Conservation (phyloP, 2,888 invertebrate genomes). For the Idaea aversata region DNA sequence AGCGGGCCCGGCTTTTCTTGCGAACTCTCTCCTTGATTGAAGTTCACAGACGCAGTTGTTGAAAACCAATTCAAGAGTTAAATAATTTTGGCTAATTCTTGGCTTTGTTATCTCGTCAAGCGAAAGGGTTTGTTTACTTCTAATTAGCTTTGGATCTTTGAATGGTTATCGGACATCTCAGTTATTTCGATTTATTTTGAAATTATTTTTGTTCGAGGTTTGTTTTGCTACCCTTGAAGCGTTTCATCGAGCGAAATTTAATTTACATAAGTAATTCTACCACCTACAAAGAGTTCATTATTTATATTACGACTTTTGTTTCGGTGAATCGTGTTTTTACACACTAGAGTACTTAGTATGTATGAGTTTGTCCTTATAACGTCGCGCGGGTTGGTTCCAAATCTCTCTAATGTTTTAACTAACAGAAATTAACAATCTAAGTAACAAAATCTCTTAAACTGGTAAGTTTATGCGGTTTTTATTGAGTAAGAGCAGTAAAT, state of each 20-base stretch:
- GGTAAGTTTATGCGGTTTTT: neutral
- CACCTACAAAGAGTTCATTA: constrained; percentile 15
- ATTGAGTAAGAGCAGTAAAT: neutral
- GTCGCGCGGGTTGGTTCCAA: too few relatives aligned
- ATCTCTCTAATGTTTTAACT: too few relatives aligned
- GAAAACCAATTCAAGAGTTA: constrained; percentile 60
- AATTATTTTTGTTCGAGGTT: constrained; percentile 4
- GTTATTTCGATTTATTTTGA: constrained; percentile 10
- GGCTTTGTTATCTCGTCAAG: constrained; percentile 40
- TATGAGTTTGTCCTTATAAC: too few relatives aligned
- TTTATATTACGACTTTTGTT: neutral
- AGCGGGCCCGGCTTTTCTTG: constrained; percentile 60
- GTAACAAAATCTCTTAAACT: neutral
- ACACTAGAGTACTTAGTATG: neutral
- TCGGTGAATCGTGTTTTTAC: neutral
- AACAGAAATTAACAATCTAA: too few relatives aligned
- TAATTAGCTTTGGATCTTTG: constrained; percentile 35
- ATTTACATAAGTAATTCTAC: constrained; percentile 6
- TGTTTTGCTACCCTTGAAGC: neutral
- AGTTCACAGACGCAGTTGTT: constrained; percentile 47
- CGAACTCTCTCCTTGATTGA: constrained; percentile 65
- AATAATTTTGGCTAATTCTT: constrained; percentile 59
- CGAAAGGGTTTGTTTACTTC: constrained; percentile 41
- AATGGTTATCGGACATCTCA: constrained; percentile 17
- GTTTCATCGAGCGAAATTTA: neutral